Evolutionary conservation across 2,797 vertebrate genomes (phyloP).

Genomic region (Staurois parvus): DNA sequence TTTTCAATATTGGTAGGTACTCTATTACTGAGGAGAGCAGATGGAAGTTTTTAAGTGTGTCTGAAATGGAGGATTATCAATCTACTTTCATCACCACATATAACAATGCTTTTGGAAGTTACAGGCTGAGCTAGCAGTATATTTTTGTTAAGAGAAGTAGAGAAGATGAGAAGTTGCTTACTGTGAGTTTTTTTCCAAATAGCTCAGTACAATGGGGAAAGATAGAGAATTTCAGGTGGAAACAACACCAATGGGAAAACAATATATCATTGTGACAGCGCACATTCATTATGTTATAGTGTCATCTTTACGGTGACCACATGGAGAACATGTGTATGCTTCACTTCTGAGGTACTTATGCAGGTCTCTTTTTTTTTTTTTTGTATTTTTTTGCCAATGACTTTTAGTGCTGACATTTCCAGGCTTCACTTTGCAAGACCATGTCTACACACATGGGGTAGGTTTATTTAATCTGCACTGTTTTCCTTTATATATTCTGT

Average conservation of each 20-base stretch:
- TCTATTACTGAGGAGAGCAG: background rate
- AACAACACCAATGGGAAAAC: conserved; percentile 14
- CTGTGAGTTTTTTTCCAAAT: background rate
- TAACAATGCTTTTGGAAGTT: background rate
- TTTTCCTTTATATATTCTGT: too few relatives aligned
- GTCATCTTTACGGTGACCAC: background rate
- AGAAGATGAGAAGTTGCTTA: conserved; percentile 14
- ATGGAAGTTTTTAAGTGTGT: background rate
- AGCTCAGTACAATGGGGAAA: background rate
- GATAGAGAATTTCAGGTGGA: background rate
- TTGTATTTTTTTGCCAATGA: too few relatives aligned
- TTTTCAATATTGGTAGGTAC: background rate
- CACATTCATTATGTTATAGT: conserved; percentile 17
- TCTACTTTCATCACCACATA: background rate
- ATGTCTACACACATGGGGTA: too few relatives aligned
- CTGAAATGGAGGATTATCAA: background rate
- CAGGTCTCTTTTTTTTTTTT: too few relatives aligned
- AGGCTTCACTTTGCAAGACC: too few relatives aligned
- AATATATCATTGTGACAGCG: conserved; percentile 38
- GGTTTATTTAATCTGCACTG: too few relatives aligned
- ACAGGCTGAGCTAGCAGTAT: conserved; percentile 19
- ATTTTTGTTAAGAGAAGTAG: background rate
- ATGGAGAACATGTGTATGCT: background rate
- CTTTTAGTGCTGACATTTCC: too few relatives aligned
- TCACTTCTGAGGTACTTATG: too few relatives aligned